A percentile compares a stretch with the other conserved stretches of the same genome.
These are phyloP conservation scores for Malthinus flaveolus DNA, from an alignment of 2,888 invertebrate species.

Conservation along the genomic window DNA sequence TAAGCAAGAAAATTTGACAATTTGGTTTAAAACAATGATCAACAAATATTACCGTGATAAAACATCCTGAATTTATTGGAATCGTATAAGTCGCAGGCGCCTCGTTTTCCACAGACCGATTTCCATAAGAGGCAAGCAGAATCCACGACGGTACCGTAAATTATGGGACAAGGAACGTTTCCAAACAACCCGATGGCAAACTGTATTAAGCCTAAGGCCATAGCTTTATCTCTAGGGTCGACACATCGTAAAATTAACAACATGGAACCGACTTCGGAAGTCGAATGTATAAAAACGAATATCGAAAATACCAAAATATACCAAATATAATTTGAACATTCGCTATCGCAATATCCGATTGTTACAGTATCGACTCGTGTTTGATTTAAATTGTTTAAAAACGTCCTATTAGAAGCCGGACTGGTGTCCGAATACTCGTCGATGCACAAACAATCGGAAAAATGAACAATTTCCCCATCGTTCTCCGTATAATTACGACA, in stretches of 20 bases:
- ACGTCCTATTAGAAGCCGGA: constrained; percentile 2
- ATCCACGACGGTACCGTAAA: constrained; percentile 91
- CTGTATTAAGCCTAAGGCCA: constrained; percentile 92
- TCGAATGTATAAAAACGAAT: constrained; percentile 90
- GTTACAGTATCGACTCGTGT: constrained; percentile 61
- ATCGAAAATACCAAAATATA: constrained; percentile 84
- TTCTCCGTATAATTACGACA: constrained; percentile 66
- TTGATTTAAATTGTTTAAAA: constrained; percentile 30
- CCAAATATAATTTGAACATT: constrained; percentile 77
- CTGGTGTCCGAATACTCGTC: constrained; percentile 10
- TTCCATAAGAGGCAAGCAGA: constrained; percentile 90
- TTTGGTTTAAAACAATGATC: background rate
- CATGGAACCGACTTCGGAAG: constrained; percentile 91
- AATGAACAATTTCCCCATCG: constrained; percentile 62
- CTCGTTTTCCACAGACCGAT: constrained; percentile 75
- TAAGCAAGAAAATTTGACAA: too few relatives aligned
- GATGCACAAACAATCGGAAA: constrained; percentile 60
- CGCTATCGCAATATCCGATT: constrained; percentile 78
- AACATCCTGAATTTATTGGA: constrained; percentile 79
- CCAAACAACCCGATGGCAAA: constrained; percentile 92
- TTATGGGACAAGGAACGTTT: constrained; percentile 93
- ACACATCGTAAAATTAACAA: constrained; percentile 88
- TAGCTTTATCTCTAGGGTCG: constrained; percentile 89
- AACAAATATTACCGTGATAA: constrained; percentile 70
- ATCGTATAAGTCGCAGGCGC: constrained; percentile 89